Evolutionary conservation across 2,888 invertebrate species (phyloP).

Genomic region (Poecilobothrus nobilitatus): DNA sequence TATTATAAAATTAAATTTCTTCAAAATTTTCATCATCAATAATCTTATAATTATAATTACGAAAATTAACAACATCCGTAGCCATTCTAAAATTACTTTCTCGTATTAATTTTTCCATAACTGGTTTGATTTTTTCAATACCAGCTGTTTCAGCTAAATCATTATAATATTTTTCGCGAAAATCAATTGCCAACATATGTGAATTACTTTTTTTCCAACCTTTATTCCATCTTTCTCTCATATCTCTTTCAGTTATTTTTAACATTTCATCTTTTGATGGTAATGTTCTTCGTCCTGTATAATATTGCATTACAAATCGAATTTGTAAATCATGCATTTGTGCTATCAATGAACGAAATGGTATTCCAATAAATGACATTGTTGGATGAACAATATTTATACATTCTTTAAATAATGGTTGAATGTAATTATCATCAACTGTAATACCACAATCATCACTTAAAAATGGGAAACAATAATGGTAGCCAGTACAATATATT

Average conservation of each 20-base stretch:
- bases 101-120: conserved; percentile 62
- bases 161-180: conserved; percentile 58
- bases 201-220: conserved; percentile 65
- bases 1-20: too few species aligned
- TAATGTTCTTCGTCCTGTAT: conserved; percentile 53
- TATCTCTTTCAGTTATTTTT: conserved; percentile 53
- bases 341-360: conserved; percentile 71
- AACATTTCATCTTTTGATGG: conserved; percentile 59
- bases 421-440: conserved; percentile 69
- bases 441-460: conserved; percentile 56
- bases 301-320: conserved; percentile 55
- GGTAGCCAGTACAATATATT: conserved; percentile 71
- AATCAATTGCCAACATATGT: conserved; percentile 65
- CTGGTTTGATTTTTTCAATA: conserved; percentile 54
- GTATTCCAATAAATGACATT: conserved; percentile 74
- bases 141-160: conserved; percentile 57
- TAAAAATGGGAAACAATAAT: conserved; percentile 68
- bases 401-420: conserved; percentile 77
- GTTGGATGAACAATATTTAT: conserved; percentile 70
- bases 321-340: conserved; percentile 73
- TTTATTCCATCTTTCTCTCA: conserved; percentile 47
- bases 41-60: conserved; percentile 53
- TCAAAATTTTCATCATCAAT: conserved; percentile 51
- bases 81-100: conserved; percentile 56
- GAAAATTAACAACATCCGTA: conserved; percentile 52